phyloP scores from a whole-genome alignment of 2,113 vertebrate species.

The Thunnus thynnus region DNA sequence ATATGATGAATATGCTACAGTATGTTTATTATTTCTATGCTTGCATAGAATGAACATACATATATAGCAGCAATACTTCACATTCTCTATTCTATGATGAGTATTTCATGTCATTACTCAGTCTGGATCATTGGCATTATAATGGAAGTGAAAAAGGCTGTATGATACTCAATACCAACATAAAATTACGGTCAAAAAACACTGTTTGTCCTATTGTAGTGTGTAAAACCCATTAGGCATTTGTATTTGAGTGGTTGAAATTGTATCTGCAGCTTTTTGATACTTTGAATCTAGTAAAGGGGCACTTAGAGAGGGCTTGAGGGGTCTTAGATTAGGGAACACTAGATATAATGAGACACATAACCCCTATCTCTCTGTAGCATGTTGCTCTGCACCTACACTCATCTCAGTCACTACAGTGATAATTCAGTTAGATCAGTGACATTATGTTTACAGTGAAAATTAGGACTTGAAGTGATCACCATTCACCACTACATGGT shows the following conservation, averaged over 20 bases:
- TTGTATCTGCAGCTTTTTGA: slow-evolving; percentile 63
- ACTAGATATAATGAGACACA: slow-evolving; percentile 63
- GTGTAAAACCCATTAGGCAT: slow-evolving; percentile 37
- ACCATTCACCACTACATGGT: slow-evolving; percentile 10
- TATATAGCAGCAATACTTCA: slow-evolving; percentile 81
- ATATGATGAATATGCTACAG: slow-evolving; percentile 75
- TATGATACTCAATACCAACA: slow-evolving; percentile 37
- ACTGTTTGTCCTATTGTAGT: slow-evolving; percentile 40
- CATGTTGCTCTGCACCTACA: slow-evolving; percentile 66
- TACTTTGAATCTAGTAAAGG: slow-evolving; percentile 52
- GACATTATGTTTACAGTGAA: slow-evolving; percentile 49
- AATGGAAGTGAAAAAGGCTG: slow-evolving; percentile 35
- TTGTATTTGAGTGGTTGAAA: slow-evolving; percentile 56
- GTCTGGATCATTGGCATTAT: slow-evolving; percentile 35
- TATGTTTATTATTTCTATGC: slow-evolving; percentile 81
- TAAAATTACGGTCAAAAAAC: slow-evolving; percentile 11
- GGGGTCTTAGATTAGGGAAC: slow-evolving; percentile 69
- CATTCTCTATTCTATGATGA: slow-evolving; percentile 50
- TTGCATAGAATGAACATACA: slow-evolving; percentile 82
- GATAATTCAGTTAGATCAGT: slow-evolving; percentile 29
- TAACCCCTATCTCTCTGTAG: slow-evolving; percentile 56
- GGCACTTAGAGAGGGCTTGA: slow-evolving; percentile 46
- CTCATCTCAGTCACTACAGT: slow-evolving; percentile 33
- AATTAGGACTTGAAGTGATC: slow-evolving; percentile 21
- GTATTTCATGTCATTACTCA: slow-evolving; percentile 58